Evolutionary conservation across 2,113 vertebrate genomes (phyloP).

Genomic region (Struthio camelus): DNA sequence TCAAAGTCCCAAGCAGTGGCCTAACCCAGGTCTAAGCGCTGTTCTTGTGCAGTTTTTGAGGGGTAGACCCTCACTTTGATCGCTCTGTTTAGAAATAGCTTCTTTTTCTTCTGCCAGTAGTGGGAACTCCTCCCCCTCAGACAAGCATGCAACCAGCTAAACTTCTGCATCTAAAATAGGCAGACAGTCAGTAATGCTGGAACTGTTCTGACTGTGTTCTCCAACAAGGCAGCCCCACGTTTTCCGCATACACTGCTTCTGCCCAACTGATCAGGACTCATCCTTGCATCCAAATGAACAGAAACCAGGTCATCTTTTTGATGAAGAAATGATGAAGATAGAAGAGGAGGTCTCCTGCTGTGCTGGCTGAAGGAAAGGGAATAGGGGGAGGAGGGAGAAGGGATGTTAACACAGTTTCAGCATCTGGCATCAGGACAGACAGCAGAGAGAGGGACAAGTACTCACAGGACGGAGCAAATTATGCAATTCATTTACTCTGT

Average conservation of each 20-base stretch:
- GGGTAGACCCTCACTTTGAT: background rate
- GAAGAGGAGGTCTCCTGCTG: background rate
- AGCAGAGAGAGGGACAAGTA: background rate
- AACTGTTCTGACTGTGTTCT: background rate
- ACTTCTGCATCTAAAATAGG: background rate
- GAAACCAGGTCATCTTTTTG: background rate
- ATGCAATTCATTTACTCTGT: slow-evolving; percentile 7
- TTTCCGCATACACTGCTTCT: background rate
- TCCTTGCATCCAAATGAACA: background rate
- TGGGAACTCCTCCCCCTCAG: background rate
- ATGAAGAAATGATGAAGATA: background rate
- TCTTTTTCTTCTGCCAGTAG: background rate
- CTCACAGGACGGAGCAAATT: slow-evolving; percentile 9
- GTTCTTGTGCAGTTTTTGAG: background rate
- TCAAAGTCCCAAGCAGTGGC: background rate
- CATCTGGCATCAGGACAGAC: background rate
- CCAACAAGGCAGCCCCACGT: no score
- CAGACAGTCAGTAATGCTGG: background rate
- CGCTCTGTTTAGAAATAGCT: background rate
- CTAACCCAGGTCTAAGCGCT: background rate
- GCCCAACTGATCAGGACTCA: background rate
- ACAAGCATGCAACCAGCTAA: background rate
- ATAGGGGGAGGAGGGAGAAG: background rate
- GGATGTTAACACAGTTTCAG: background rate
- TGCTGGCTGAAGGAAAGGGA: background rate